Percentiles rank a stretch among this genome's conserved stretches.
These are phyloP conservation scores for Ammodytes marinus DNA, from an alignment of 2,113 vertebrate genomes.

Conservation along the genomic window DNA sequence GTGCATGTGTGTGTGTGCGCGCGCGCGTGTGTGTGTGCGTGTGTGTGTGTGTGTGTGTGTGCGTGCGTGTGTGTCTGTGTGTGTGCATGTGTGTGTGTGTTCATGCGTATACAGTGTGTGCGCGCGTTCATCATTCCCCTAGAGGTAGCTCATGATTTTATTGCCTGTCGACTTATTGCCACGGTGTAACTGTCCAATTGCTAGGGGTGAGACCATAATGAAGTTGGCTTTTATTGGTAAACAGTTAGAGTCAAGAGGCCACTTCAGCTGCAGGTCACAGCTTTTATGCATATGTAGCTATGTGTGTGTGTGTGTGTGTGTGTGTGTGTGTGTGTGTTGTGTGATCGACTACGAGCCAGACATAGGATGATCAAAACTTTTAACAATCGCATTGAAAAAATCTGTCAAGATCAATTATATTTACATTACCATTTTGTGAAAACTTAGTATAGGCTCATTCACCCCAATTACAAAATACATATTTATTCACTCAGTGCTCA, in stretches of 20 bases:
- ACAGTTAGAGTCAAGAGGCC: slow-evolving; percentile 71
- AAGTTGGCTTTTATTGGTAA: slow-evolving; percentile 78
- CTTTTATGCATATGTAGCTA: slow-evolving; percentile 32
- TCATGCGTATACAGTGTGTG: slow-evolving; percentile 30
- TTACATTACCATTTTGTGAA: too few species aligned
- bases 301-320: slow-evolving; percentile 3
- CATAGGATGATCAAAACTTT: too few species aligned
- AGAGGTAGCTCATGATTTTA: slow-evolving; percentile 72
- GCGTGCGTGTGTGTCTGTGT: slow-evolving; percentile 37
- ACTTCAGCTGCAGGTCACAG: slow-evolving; percentile 54
- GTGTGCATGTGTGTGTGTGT: slow-evolving; percentile 20
- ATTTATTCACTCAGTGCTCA: not conserved
- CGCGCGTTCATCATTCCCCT: slow-evolving; percentile 55
- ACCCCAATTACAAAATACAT: not conserved
- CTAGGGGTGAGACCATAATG: slow-evolving; percentile 73
- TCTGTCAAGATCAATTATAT: too few species aligned
- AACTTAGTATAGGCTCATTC: too few species aligned
- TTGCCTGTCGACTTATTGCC: slow-evolving; percentile 72
- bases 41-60: slow-evolving; percentile 10
- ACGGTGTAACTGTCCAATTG: slow-evolving; percentile 66
- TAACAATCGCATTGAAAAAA: too few species aligned
- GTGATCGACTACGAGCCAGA: too few species aligned
- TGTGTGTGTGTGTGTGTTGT: not conserved
- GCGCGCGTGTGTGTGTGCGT: not conserved
- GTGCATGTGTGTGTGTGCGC: slow-evolving; percentile 11